Base-by-base conservation (phyloP, 2,888 invertebrate species). In the Cosmopolites sordidus region DNA sequence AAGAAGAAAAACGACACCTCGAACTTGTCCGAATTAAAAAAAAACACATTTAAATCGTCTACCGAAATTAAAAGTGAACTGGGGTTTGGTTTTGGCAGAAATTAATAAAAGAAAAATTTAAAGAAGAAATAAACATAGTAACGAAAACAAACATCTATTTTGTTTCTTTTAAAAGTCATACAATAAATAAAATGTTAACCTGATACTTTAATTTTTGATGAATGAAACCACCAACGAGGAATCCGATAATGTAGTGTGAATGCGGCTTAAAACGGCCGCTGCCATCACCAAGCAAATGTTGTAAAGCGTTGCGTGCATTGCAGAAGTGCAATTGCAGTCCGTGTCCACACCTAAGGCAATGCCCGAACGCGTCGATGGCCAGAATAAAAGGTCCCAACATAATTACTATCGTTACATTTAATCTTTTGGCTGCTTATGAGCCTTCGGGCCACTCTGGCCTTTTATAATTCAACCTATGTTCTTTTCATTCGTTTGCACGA, bases 371-470 rank as follows among this genome's bases (percentile, higher is more conserved):
- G 55, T 4, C 40, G 40, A 40, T 12, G 16, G 9, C 2, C 43
- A 38, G 55, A 49, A 55, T 56, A 51, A 56, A 48, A 56, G 56
- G 51, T 48, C 38, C 48, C 14, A 38, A 18, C 41, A 42, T 56
- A 56, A 56, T 56, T 16, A 52, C 52, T 49, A 52, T 56, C 49
- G 49, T 56, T 56, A 52, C 42, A 29, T 51, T 48, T 56, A 56
- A 56, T 56, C 56, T 56, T 52, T 16, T 45, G 56, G 52, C 33
- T 52, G 56, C 52, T 56, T 56, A 56, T 56, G 56, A 56, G 38
- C 56, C 56, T 49, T 41, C 30, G 41, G 52, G 52, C 49, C 49
- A 46, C 29, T 44, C 41, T 16, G 46, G 16, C 22, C 37, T 52
- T 56, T 56, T 51, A 29, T 51, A 48, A 47, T 52, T 52, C 52